Evolutionary conservation across 2,888 invertebrate genomes (phyloP).

Genomic region (Cosmopolites sordidus): DNA sequence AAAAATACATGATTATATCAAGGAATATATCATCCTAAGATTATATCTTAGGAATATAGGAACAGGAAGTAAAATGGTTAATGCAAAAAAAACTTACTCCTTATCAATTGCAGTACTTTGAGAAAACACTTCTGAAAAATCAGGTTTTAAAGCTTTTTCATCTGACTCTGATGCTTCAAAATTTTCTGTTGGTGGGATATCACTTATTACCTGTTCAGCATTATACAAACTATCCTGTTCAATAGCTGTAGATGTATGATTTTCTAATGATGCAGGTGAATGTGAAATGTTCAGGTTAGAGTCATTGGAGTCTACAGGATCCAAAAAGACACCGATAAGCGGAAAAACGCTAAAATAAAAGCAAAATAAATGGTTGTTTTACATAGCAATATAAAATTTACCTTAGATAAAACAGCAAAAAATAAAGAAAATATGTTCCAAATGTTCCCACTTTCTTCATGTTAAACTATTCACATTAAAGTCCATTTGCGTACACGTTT

Average conservation of each 20-base stretch:
- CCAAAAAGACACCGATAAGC: slow-evolving; percentile 8
- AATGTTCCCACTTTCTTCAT: slow-evolving; percentile 12
- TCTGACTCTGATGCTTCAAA: background rate
- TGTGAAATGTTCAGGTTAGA: slow-evolving; percentile 7
- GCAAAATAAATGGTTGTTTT: background rate
- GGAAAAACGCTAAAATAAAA: slow-evolving; percentile 6
- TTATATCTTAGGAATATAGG: no score
- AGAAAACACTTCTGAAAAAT: slow-evolving; percentile 9
- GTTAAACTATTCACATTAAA: slow-evolving; percentile 7
- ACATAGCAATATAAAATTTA: background rate
- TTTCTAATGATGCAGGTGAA: slow-evolving; percentile 2
- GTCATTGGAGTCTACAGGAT: slow-evolving; percentile 5
- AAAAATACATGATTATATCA: no score
- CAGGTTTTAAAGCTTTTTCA: slow-evolving; percentile 1
- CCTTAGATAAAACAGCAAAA: slow-evolving; percentile 6
- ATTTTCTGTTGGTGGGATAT: slow-evolving; percentile 1
- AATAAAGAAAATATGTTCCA: slow-evolving; percentile 2
- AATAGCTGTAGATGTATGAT: slow-evolving; percentile 1
- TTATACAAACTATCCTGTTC: background rate
- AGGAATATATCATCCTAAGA: no score
- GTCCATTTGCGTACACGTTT: slow-evolving; percentile 1
- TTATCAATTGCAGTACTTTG: slow-evolving; percentile 5
- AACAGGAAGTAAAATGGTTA: no score
- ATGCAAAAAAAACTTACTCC: slow-evolving; percentile 11
- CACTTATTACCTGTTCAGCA: background rate